Evolutionary conservation across 2,888 invertebrate genomes (phyloP).

Genomic region (Chrysodeixis includens): DNA sequence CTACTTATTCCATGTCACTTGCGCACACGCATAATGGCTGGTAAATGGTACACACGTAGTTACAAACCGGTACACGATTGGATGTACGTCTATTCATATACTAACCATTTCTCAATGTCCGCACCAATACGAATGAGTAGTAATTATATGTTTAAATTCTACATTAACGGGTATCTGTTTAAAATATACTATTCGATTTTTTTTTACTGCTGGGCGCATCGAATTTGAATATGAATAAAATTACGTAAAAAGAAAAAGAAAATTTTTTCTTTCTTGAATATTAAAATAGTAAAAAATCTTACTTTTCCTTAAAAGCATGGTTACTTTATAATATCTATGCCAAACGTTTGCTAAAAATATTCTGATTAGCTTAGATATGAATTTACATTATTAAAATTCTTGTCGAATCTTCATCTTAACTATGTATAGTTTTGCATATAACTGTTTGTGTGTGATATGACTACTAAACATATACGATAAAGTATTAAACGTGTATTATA

Average conservation of each 20-base stretch:
- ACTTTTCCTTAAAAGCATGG: constrained; percentile 13
- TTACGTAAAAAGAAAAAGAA: neutral
- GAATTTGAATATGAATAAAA: too few relatives aligned
- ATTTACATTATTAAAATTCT: constrained; percentile 45
- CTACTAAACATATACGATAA: neutral
- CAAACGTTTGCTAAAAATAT: constrained; percentile 39
- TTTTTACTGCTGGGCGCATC: too few relatives aligned
- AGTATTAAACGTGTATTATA: neutral
- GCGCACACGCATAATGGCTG: constrained; percentile 44
- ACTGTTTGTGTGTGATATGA: neutral
- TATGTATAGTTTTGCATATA: constrained; percentile 6
- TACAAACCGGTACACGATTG: constrained; percentile 51
- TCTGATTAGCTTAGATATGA: constrained; percentile 31
- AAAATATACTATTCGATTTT: too few relatives aligned
- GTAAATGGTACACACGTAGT: constrained; percentile 41
- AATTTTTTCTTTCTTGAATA: neutral
- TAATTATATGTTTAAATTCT: constrained; percentile 24
- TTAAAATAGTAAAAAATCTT: neutral
- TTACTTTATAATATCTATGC: constrained; percentile 17
- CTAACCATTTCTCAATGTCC: constrained; percentile 54
- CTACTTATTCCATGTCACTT: constrained; percentile 58
- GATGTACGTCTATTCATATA: constrained; percentile 36
- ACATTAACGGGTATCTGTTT: neutral
- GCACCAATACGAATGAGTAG: constrained; percentile 39
- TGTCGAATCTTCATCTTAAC: constrained; percentile 26